These are phyloP conservation scores for Poeciliopsis paucimaculata DNA, from an alignment of 2,797 vertebrate species.

Conservation along the genomic window DNA sequence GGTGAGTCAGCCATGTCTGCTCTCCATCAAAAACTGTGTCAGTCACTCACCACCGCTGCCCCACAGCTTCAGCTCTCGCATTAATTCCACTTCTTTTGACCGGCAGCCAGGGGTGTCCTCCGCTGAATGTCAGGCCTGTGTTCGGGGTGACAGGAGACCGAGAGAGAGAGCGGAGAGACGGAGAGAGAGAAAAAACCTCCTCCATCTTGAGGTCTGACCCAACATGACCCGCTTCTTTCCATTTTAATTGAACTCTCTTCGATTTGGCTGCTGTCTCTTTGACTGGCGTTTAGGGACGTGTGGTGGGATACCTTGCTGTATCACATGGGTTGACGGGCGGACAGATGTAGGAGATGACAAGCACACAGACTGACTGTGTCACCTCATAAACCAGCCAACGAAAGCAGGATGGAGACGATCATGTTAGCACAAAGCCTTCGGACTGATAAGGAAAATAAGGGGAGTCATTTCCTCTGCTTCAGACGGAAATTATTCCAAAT, in stretches of 20 bases:
- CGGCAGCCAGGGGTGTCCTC: constrained; percentile 76
- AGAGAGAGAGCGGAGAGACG: constrained; percentile 36
- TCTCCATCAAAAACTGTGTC: constrained; percentile 80
- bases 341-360: constrained; percentile 34
- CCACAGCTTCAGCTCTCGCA: constrained; percentile 66
- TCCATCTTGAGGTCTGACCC: constrained; percentile 66
- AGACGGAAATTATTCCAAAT: constrained; percentile 61
- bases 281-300: constrained; percentile 63
- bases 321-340: constrained; percentile 47
- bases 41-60: constrained; percentile 63
- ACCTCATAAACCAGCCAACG: constrained; percentile 27
- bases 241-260: constrained; percentile 68
- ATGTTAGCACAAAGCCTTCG: constrained; percentile 45
- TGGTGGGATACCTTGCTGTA: constrained; percentile 48
- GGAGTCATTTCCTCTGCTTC: constrained; percentile 45
- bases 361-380: constrained; percentile 32
- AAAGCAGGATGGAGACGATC: constrained; percentile 39
- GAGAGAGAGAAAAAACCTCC: constrained; percentile 40
- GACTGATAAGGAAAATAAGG: constrained; percentile 49
- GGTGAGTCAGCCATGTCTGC: constrained; percentile 76
- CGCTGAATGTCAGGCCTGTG: constrained; percentile 78
- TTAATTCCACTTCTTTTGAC: constrained; percentile 80
- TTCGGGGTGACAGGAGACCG: constrained; percentile 73
- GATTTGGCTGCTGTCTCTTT: constrained; percentile 50
- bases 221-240: constrained; percentile 63